Evolutionary conservation across 2,888 invertebrate genomes (phyloP).

Genomic region (Caenorhabditis macrosperma): DNA sequence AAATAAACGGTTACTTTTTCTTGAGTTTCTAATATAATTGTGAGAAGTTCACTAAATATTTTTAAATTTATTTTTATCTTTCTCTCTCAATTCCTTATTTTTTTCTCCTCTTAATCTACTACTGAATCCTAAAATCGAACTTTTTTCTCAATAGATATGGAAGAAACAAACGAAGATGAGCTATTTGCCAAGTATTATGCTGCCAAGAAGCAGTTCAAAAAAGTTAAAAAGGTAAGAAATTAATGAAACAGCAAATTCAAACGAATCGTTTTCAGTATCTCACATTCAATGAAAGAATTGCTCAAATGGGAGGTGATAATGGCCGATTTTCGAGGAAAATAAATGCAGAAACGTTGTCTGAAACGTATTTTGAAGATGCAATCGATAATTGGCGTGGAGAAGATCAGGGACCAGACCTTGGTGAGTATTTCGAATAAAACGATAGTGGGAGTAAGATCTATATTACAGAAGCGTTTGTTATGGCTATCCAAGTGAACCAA

Average conservation of each 20-base stretch:
- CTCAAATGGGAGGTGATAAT: slow-evolving; percentile 64
- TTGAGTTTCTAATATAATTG: background rate
- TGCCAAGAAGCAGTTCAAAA: slow-evolving; percentile 43
- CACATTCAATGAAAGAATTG: slow-evolving; percentile 61
- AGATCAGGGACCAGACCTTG: slow-evolving; percentile 54
- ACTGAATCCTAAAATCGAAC: background rate
- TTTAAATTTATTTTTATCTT: background rate
- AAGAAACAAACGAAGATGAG: slow-evolving; percentile 45
- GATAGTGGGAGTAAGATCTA: too few species aligned
- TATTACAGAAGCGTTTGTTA: slow-evolving; percentile 84
- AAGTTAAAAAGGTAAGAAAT: slow-evolving; percentile 39
- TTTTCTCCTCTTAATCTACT: background rate
- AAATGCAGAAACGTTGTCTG: slow-evolving; percentile 43
- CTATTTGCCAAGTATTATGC: slow-evolving; percentile 53
- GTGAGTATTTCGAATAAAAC: slow-evolving; percentile 5
- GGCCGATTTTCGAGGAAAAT: slow-evolving; percentile 54
- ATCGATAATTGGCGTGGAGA: slow-evolving; percentile 47
- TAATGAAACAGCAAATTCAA: background rate
- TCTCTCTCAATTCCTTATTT: background rate
- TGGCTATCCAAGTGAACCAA: slow-evolving; percentile 86
- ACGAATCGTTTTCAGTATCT: slow-evolving; percentile 46
- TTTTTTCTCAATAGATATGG: too few species aligned
- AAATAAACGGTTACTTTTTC: background rate
- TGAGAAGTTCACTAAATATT: background rate
- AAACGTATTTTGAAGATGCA: slow-evolving; percentile 55